Evolutionary conservation across 2,888 invertebrate species (phyloP), one percentile per base, ranked within the genome.

Genomic region (Hemicrepidius hirtus): DNA sequence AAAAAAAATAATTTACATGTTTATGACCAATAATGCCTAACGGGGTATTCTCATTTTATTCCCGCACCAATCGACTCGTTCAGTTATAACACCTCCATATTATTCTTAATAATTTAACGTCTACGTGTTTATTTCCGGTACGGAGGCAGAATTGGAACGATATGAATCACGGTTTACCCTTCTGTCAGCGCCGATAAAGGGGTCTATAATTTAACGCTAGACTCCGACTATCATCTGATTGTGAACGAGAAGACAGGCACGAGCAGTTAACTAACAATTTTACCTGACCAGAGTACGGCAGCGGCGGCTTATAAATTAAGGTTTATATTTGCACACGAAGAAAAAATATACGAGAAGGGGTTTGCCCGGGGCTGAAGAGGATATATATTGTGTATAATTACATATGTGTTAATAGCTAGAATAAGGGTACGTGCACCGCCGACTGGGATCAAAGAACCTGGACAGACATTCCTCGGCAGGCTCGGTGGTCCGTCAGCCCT

Each of bases 401-500:
- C 81, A 82, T 81, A 82, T 78, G 82, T 83, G 83, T 82, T 83
- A 83, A 83, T 83, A 82, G 83, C 79, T 81, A 78, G 77, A 79
- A 78, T 80, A 78, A 82, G 82, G 82, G 81, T 82, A 82, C 74
- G 75, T 77, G 79, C 73, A 77, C 79, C 77, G 79, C 76, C 76
- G 77, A 75, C 73, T 49, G 81, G 80, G 83, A 82, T 83, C 82
- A 82, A 82, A 82, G 82, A 82, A 82, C 82, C 79, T 80, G 79
- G 73, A 79, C 80, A 81, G 82, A 82, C 83, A 81, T 82, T 83
- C 83, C 81, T 77, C 74, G 75, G 77, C 80, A 76, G 81, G 78
- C 80, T 75, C 78, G 80, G 79, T 79, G 79, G 80, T 78, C 79
- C 77, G 72, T 75, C 77, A 76, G 75, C 80, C 81, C 81, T 77